These are phyloP conservation scores for Apamea crenata DNA, from an alignment of 2,888 invertebrate species.

Conservation along the genomic window DNA sequence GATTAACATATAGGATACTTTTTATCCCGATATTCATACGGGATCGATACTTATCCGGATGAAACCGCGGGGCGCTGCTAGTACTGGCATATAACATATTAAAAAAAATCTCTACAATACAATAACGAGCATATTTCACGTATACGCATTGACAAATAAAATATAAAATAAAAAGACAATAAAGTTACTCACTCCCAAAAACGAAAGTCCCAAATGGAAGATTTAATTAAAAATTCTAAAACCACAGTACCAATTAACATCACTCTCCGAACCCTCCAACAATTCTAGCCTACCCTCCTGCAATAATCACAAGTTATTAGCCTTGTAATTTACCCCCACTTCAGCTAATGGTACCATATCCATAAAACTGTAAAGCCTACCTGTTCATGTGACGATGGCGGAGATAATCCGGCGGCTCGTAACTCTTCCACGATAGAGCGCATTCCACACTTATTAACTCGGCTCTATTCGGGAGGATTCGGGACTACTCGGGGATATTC, in stretches of 20 bases:
- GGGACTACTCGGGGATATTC: not conserved
- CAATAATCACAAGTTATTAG: constrained; percentile 65
- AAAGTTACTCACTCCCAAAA: not conserved
- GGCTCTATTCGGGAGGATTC: constrained; percentile 13
- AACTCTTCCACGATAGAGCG: constrained; percentile 70
- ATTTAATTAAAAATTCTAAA: constrained; percentile 27
- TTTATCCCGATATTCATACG: no score
- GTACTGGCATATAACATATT: no score
- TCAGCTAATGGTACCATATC: constrained; percentile 47
- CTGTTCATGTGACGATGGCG: constrained; percentile 67
- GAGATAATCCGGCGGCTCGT: constrained; percentile 72
- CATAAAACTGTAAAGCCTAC: constrained; percentile 66
- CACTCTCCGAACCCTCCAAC: not conserved
- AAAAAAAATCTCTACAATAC: not conserved
- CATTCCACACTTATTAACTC: constrained; percentile 78
- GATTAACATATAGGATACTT: no score
- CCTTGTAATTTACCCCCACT: constrained; percentile 52
- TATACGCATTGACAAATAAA: not conserved
- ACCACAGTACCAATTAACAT: constrained; percentile 8
- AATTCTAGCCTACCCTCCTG: constrained; percentile 18
- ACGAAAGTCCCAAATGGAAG: not conserved
- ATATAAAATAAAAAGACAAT: not conserved
- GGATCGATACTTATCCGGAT: no score
- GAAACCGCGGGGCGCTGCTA: no score
- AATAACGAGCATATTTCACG: not conserved